phyloP scores from a whole-genome alignment of 2,113 vertebrate species.

The Otocyon megalotis region DNA sequence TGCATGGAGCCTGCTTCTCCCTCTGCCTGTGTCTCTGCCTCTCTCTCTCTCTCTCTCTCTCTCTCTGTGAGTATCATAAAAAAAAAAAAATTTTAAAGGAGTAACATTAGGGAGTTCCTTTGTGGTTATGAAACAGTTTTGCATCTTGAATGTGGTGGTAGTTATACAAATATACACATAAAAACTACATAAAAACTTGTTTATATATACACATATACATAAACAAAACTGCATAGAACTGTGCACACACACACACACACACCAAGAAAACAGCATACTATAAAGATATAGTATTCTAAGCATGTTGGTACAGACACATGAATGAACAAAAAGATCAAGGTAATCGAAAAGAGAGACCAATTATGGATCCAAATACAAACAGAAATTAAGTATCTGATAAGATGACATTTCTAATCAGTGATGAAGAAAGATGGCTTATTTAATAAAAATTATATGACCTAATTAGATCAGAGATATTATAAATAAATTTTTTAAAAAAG shows the following conservation, averaged over 20 bases:
- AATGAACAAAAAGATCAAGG: not conserved
- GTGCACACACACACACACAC: not conserved
- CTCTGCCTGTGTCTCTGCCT: too few relatives aligned
- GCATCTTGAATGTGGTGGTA: not conserved
- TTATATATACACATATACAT: not conserved
- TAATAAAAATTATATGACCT: conserved; percentile 21
- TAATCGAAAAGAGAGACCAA: not conserved
- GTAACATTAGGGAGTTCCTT: not conserved
- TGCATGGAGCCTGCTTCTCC: too few relatives aligned
- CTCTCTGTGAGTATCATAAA: too few relatives aligned
- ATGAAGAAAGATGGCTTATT: not conserved
- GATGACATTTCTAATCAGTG: not conserved
- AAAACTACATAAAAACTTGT: not conserved
- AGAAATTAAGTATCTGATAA: conserved; percentile 15
- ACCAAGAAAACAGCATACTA: not conserved
- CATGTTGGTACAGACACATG: not conserved
- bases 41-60: too few relatives aligned
- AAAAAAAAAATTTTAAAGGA: too few relatives aligned
- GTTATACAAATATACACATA: not conserved
- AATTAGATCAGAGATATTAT: conserved; percentile 28
- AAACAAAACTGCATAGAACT: conserved; percentile 1
- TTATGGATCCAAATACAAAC: not conserved
- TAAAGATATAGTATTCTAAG: conserved; percentile 11
- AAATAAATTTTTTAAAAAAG: not conserved
- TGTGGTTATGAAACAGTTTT: not conserved